Evolutionary conservation across 2,113 vertebrate species (phyloP).

Genomic region (Lophius piscatorius): DNA sequence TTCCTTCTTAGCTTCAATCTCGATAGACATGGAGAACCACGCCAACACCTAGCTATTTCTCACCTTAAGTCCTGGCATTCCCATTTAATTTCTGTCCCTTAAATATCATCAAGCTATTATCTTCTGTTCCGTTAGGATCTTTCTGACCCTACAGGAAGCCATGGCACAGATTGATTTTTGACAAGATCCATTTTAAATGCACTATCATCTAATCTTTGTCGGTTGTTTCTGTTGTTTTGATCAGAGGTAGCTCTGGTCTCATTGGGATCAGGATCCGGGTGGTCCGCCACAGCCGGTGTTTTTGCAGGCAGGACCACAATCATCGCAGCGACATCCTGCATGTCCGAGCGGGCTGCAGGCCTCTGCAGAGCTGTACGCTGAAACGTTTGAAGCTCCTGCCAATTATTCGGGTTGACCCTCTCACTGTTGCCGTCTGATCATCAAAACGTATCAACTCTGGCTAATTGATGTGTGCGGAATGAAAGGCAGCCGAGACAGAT

Average conservation of each 20-base stretch:
- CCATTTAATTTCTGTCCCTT: conserved; percentile 41
- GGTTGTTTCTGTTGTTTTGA: conserved; percentile 26
- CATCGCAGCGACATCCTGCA: conserved; percentile 42
- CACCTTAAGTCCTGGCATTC: conserved; percentile 34
- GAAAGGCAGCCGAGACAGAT: not conserved
- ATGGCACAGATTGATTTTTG: conserved; percentile 7
- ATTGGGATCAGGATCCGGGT: conserved; percentile 16
- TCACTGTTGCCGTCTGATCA: conserved; percentile 10
- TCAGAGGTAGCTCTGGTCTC: conserved; percentile 26
- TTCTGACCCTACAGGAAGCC: too few species aligned
- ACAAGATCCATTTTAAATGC: conserved; percentile 12
- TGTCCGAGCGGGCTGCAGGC: conserved; percentile 3
- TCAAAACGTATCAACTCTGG: not conserved
- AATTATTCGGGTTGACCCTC: conserved; percentile 8
- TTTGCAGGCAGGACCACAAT: conserved; percentile 44
- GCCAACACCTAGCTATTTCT: conserved; percentile 24
- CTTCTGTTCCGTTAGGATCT: conserved; percentile 15
- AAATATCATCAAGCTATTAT: conserved; percentile 16
- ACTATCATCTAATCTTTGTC: not conserved
- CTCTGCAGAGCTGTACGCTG: not conserved
- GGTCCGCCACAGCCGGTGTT: conserved; percentile 42
- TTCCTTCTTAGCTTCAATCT: conserved; percentile 29
- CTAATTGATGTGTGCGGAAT: conserved; percentile 1
- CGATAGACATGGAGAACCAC: conserved; percentile 24
- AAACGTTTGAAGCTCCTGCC: conserved; percentile 10